Conservation (phyloP, 2,797 vertebrate species). For the Thaleichthys pacificus region DNA sequence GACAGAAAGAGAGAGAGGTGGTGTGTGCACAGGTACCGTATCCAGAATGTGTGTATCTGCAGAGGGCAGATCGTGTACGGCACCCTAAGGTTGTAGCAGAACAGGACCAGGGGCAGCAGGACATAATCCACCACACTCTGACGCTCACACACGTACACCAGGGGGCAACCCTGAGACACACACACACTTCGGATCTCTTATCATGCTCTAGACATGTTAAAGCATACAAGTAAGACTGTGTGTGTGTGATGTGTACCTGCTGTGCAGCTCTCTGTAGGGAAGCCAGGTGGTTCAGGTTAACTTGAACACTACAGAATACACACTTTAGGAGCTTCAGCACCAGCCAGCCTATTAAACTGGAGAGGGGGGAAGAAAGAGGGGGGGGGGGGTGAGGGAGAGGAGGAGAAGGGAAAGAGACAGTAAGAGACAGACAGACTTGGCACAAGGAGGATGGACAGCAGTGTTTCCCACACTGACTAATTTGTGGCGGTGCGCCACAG, state of each 20-base stretch:
- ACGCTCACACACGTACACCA: conserved; percentile 8
- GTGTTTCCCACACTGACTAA: too few species aligned
- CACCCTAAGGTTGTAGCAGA: conserved; percentile 10
- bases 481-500: too few species aligned
- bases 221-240: conserved; percentile 5
- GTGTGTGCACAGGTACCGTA: neutral
- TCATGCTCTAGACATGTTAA: neutral
- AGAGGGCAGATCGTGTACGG: conserved; percentile 9
- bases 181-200: neutral
- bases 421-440: neutral
- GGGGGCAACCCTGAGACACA: neutral
- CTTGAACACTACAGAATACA: conserved; percentile 79
- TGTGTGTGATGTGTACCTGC: conserved; percentile 63
- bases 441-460: conserved; percentile 1
- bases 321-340: conserved; percentile 78
- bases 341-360: conserved; percentile 67
- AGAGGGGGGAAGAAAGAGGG: conserved; percentile 21
- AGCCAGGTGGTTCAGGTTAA: conserved; percentile 84
- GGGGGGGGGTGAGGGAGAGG: neutral
- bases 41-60: conserved; percentile 1
- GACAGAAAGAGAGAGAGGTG: neutral
- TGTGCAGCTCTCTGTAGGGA: conserved; percentile 75
- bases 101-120: neutral
- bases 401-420: neutral
- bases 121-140: neutral